A percentile compares a stretch with the other conserved stretches of the same genome.
These are phyloP conservation scores for Cyclopterus lumpus DNA, from an alignment of 2,797 vertebrate genomes.

Conservation along the genomic window DNA sequence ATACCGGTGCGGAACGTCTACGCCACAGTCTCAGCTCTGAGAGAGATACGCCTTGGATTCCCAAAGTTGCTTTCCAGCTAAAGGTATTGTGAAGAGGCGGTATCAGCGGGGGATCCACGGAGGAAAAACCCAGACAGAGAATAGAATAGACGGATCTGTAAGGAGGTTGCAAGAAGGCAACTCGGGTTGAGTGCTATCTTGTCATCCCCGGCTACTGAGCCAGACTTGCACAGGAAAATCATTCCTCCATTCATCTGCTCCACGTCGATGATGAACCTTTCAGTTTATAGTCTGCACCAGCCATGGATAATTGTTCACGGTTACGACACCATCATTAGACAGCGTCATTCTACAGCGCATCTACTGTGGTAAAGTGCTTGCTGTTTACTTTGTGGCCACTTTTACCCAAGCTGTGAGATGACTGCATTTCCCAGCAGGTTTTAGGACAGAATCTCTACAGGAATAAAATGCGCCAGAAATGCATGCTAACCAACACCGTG, in stretches of 20 bases:
- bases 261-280: slow-evolving; percentile 19
- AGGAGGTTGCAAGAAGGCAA: background rate
- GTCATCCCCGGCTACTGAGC: slow-evolving; percentile 31
- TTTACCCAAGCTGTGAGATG: slow-evolving; percentile 12
- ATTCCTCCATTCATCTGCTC: slow-evolving; percentile 22
- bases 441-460: slow-evolving; percentile 9
- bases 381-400: background rate
- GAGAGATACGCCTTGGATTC: slow-evolving; percentile 38
- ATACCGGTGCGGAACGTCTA: slow-evolving; percentile 63
- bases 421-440: slow-evolving; percentile 3
- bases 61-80: slow-evolving; percentile 15
- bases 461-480: background rate
- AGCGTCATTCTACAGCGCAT: slow-evolving; percentile 3
- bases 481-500: too few relatives aligned
- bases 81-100: slow-evolving; percentile 5
- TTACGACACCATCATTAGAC: background rate
- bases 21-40: slow-evolving; percentile 21
- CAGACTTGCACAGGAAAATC: slow-evolving; percentile 8
- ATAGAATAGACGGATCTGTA: slow-evolving; percentile 26
- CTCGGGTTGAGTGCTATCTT: slow-evolving; percentile 19
- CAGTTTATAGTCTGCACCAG: slow-evolving; percentile 24
- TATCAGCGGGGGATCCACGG: slow-evolving; percentile 27
- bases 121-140: slow-evolving; percentile 24
- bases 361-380: background rate
- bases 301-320: background rate